Percentiles rank a stretch among this genome's conserved stretches.
Conservation (phyloP, 2,888 invertebrate species). For the Geotrupes spiniger region DNA sequence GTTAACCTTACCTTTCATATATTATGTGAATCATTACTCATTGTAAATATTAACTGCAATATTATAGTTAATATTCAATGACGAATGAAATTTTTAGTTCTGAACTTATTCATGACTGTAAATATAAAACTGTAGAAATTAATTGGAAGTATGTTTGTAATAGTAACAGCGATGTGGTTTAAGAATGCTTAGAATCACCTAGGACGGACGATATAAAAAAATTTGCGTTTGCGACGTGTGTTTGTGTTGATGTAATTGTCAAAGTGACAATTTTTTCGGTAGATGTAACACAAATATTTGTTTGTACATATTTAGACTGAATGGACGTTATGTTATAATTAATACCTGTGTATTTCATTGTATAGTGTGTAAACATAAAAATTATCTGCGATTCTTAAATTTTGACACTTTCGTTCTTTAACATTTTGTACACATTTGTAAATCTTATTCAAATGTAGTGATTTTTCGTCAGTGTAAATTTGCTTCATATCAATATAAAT, state of each 20-base stretch:
- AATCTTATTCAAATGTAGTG: no score
- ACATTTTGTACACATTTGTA: neutral
- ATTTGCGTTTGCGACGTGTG: neutral
- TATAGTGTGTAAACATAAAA: constrained; percentile 1
- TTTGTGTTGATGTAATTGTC: neutral
- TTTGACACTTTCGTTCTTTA: neutral
- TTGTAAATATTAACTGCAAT: neutral
- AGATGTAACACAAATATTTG: constrained; percentile 1
- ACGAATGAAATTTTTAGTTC: constrained; percentile 5
- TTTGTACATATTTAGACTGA: constrained; percentile 20
- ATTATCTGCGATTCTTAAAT: constrained; percentile 1
- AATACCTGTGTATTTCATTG: constrained; percentile 4
- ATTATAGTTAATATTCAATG: neutral
- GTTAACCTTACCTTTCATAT: no score
- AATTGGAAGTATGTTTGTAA: neutral
- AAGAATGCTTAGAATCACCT: neutral
- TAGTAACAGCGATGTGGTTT: neutral
- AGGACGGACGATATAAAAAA: constrained; percentile 3
- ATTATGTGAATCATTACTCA: neutral
- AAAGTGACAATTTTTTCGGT: neutral
- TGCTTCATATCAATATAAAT: no score
- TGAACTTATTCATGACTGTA: neutral
- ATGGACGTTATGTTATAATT: constrained; percentile 3
- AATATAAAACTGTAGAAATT: neutral
- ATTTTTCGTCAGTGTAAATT: no score